phyloP scores from a whole-genome alignment of 2,888 invertebrate species.

The Agrochola lychnidis region DNA sequence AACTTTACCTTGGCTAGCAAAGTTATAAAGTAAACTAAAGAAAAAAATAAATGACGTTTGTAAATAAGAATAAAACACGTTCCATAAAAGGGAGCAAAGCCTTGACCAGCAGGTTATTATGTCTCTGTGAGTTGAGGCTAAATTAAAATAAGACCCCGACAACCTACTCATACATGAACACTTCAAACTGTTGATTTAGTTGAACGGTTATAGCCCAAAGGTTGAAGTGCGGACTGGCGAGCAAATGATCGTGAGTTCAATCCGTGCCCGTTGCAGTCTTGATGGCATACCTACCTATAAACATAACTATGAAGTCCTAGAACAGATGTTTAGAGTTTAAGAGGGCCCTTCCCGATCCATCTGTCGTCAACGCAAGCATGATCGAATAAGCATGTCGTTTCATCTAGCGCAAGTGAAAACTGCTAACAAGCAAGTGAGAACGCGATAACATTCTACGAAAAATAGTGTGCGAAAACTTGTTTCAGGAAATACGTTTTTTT shows the following conservation, averaged over 20 bases:
- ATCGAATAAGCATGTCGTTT: no score
- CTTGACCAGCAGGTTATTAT: conserved; percentile 42
- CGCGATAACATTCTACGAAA: no score
- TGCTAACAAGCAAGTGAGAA: no score
- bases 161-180: not conserved
- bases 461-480: no score
- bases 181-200: conserved; percentile 1
- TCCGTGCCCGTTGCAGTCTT: not conserved
- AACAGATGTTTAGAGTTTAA: no score
- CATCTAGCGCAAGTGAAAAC: no score
- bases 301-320: no score
- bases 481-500: no score
- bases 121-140: conserved; percentile 19
- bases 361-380: no score
- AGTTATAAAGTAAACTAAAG: not conserved
- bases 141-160: conserved; percentile 25
- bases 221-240: not conserved
- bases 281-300: no score
- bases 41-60: conserved; percentile 20
- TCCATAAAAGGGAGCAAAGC: conserved; percentile 26
- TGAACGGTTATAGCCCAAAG: not conserved
- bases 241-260: not conserved
- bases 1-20: conserved; percentile 1
- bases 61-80: conserved; percentile 3
- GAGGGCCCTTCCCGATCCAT: no score